Evolutionary conservation across 2,888 invertebrate genomes (phyloP).

Genomic region (Drosophila robusta): DNA sequence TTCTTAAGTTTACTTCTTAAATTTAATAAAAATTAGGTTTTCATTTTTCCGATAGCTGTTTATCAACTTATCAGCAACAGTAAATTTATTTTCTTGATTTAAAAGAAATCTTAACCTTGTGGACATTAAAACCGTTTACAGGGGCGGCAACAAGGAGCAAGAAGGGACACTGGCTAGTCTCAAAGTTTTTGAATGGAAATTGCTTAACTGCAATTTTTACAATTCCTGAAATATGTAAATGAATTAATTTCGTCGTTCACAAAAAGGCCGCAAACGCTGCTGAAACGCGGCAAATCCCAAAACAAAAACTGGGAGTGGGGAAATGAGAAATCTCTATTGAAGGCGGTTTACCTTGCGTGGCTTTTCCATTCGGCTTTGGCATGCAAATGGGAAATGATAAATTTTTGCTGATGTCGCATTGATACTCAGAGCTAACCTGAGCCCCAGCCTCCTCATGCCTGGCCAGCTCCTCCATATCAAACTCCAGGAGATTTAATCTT

Average conservation of each 20-base stretch:
- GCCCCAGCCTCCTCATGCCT: not conserved
- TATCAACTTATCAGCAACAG: too few relatives aligned
- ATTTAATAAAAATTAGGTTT: not conserved
- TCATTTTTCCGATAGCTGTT: not conserved
- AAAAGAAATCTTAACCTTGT: too few relatives aligned
- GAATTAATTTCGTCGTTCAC: constrained; percentile 64
- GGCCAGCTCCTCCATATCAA: not conserved
- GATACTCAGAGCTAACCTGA: not conserved
- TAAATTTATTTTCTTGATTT: too few relatives aligned
- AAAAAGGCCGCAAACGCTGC: constrained; percentile 29
- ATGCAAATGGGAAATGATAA: constrained; percentile 54
- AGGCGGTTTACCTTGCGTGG: constrained; percentile 7
- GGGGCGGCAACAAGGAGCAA: too few relatives aligned
- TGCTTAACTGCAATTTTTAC: constrained; percentile 64
- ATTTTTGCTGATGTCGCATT: constrained; percentile 49
- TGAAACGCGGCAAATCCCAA: constrained; percentile 40
- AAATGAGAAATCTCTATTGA: not conserved
- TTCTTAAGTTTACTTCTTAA: too few relatives aligned
- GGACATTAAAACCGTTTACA: too few relatives aligned
- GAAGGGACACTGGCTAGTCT: not conserved
- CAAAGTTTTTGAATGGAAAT: constrained; percentile 36
- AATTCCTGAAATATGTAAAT: constrained; percentile 48
- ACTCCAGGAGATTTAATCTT: constrained; percentile 52
- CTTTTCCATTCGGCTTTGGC: constrained; percentile 22
- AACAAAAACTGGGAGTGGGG: constrained; percentile 1